Evolutionary conservation across 2,113 vertebrate genomes (phyloP), one percentile per base, ranked within the genome.

Genomic region (Ceyx cyanopectus): DNA sequence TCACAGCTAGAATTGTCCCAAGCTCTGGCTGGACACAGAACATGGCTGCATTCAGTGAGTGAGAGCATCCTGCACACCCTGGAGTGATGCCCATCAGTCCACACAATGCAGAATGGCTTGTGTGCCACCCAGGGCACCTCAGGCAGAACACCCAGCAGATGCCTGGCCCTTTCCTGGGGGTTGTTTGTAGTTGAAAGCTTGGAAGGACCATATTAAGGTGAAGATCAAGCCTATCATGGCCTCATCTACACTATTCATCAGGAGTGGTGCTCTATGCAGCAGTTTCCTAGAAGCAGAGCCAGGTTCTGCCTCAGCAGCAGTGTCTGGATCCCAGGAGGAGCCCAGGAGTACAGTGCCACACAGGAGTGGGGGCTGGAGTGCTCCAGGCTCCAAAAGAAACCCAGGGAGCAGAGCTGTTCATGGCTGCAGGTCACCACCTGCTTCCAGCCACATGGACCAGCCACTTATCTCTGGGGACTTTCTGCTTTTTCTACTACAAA

Each of bases 261-360:
- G 30, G 34, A 58, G 50, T 22, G 37, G 13, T 26, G 45, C 16
- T 58, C 51, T 51, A 14, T 21, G 15, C 5, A 1, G 27, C 7
- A 21, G 50, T 57, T 75, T 15, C 26, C 8, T 13, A 12, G 22
- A 62, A 81, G 2, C 6, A 30, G 48, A 69, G 57, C 4, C n/a
- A 46, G 26, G 27, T 32, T 40, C 37, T 76, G 9, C 23, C 37
- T 70, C 51, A 46, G 70, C 8, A 87, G 58, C 73, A 56, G 60
- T 22, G 61, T 8, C 14, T 20, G 54, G 21, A 43, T 4, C 10
- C 23, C 73, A 15, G 65, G 20, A 16, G 32, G 27, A 53, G 22
- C 20, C 26, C 4, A 0, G 56, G 34, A 12, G 18, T 0, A 2
- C 12, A 1, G 1, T 65, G 63, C 61, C 29, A 1, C 5, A 7